Evolutionary conservation across 35 echinoderm and acorn worm genomes (phyloP), one percentile per base, ranked within the genome.

Genomic region (Apostichopus californicus): DNA sequence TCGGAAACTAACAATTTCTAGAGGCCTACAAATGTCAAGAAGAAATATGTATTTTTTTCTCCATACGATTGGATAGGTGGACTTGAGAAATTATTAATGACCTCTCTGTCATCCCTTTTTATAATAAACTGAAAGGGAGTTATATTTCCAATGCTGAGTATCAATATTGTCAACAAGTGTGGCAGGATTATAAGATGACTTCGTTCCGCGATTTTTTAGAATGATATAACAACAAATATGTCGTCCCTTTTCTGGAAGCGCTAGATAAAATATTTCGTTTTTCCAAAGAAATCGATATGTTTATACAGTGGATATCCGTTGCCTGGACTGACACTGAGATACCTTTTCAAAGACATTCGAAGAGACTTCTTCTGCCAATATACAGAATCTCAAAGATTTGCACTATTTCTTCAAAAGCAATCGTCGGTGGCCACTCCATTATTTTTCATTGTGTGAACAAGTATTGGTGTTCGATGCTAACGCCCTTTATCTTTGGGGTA

Each of bases 181-280:
- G 68, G 68, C 13, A 12, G 13, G 68, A 73, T 73, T 14, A 20
- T 73, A 15, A 15, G 13, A 73, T 73, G 68, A 73, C 68, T 5
- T 12, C 68, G 8, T 73, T 73, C 7, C 7, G 68, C 90, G 92
- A 18, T 92, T 95, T 21, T 87, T 95, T 25, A 5, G 57, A 87
- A 17, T 95, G 90, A 90, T 95, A 95, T 80, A 95, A 92, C 63
- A 95, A 95, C 63, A 82, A 79, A 65, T 90, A 92, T 63, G 90
- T 92, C 0, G 68, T 78, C 59, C 94, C 90, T 22, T 95, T 95
- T 57, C 28, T 95, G 20, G 71, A 95, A 71, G 90, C 94, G 0
- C 5, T 92, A 18, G 80, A 95, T 2, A 95, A 95, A 78, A 95
- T 95, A 90, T 84, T 86, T 92, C 0, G 5, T 11, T 95, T 92